phyloP scores from a whole-genome alignment of 2,888 invertebrate genomes.

The Andrena bicolor region DNA sequence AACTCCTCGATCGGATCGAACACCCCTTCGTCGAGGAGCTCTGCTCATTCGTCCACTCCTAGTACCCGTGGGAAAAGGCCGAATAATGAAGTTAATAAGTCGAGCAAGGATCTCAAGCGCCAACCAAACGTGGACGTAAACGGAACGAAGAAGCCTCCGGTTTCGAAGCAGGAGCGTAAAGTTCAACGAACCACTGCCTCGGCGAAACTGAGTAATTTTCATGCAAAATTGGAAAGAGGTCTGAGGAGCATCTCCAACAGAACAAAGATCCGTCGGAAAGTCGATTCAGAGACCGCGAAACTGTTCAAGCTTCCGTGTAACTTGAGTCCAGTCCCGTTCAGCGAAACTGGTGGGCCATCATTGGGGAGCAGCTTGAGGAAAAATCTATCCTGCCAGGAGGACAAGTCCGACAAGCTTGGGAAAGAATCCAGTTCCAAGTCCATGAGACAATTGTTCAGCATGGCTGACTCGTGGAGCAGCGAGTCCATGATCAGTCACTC shows the following conservation, averaged over 20 bases:
- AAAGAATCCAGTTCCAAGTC: conserved; percentile 66
- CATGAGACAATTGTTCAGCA: conserved; percentile 76
- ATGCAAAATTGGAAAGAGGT: conserved; percentile 66
- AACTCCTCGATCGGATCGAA: conserved; percentile 12
- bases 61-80: background rate
- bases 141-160: background rate
- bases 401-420: conserved; percentile 51
- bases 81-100: background rate
- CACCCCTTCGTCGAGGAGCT: conserved; percentile 3
- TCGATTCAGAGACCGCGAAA: background rate
- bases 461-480: conserved; percentile 77
- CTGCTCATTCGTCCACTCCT: background rate
- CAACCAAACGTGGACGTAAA: conserved; percentile 14
- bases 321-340: background rate
- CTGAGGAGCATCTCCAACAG: conserved; percentile 63
- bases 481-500: conserved; percentile 76
- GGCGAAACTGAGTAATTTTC: conserved; percentile 62
- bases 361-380: conserved; percentile 15
- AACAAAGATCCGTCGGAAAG: conserved; percentile 16
- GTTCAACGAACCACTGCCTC: background rate
- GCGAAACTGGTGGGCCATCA: background rate
- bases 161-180: conserved; percentile 6
- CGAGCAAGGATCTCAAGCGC: background rate
- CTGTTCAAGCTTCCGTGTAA: background rate
- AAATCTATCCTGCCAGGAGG: conserved; percentile 18